Percentiles rank a stretch among this genome's conserved stretches.
Evolutionary conservation across 2,888 invertebrate genomes (phyloP).

Genomic region (Sphaerophoria taeniata): DNA sequence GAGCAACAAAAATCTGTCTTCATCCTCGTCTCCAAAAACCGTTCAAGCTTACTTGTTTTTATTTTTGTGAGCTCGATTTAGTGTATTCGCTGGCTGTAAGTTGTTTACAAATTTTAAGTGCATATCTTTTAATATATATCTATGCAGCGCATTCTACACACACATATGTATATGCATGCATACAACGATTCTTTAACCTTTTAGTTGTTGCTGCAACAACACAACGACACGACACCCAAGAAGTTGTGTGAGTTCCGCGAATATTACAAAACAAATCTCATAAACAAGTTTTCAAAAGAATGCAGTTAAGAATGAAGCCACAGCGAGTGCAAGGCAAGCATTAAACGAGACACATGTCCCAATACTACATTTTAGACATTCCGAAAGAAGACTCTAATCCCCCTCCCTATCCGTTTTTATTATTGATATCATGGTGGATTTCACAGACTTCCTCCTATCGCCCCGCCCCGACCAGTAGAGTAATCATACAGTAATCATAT

Average conservation of each 20-base stretch:
- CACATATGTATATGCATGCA: background rate
- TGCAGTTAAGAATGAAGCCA: constrained; percentile 66
- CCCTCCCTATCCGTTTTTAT: background rate
- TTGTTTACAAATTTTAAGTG: constrained; percentile 53
- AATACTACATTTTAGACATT: constrained; percentile 48
- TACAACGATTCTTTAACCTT: background rate
- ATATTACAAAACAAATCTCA: constrained; percentile 65
- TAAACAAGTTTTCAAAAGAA: constrained; percentile 60
- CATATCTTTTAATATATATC: background rate
- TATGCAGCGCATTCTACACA: background rate
- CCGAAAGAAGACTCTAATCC: constrained; percentile 22
- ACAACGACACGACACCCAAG: constrained; percentile 51
- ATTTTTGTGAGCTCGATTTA: background rate
- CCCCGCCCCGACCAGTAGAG: constrained; percentile 2
- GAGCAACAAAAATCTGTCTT: too few relatives aligned
- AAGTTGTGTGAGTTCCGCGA: constrained; percentile 40
- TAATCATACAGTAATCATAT: constrained; percentile 20
- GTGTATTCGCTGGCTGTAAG: constrained; percentile 21
- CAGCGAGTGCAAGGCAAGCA: constrained; percentile 62
- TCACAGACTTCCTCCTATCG: constrained; percentile 34
- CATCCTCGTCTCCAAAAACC: too few relatives aligned
- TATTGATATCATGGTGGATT: constrained; percentile 27
- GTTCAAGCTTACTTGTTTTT: too few relatives aligned
- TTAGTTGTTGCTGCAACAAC: constrained; percentile 38
- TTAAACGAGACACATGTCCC: constrained; percentile 55